phyloP scores from a whole-genome alignment of 2,113 vertebrate genomes.

The Eurystomus gularis region DNA sequence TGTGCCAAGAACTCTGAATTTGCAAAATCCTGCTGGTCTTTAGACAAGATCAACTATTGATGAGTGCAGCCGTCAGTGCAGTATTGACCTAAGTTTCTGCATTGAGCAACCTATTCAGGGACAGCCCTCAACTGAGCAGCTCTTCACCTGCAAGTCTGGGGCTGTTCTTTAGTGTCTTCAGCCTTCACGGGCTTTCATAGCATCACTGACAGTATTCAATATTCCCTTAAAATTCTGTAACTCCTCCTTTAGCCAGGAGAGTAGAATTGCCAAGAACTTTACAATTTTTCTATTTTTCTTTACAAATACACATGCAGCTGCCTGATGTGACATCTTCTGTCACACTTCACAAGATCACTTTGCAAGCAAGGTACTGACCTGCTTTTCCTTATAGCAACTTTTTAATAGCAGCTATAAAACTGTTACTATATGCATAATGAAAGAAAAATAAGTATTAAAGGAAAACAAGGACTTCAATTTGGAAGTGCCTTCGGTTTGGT shows the following conservation, averaged over 20 bases:
- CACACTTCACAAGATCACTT: neutral
- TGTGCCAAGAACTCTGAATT: constrained; percentile 20
- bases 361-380: constrained; percentile 38
- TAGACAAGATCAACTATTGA: neutral
- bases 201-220: neutral
- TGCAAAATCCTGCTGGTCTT: constrained; percentile 22
- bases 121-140: neutral
- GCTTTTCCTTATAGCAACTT: constrained; percentile 34
- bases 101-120: neutral
- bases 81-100: neutral
- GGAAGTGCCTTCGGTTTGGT: neutral
- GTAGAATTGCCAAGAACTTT: neutral
- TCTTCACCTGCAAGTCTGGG: neutral
- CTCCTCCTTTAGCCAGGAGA: neutral
- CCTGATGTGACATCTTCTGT: neutral
- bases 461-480: neutral
- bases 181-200: neutral
- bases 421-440: neutral
- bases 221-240: neutral
- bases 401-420: neutral
- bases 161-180: neutral
- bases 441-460: neutral
- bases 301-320: neutral
- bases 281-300: neutral
- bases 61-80: neutral